Base-by-base conservation (phyloP, 1,140 invertebrate genomes). In the Pogonomyrmex californicus region DNA sequence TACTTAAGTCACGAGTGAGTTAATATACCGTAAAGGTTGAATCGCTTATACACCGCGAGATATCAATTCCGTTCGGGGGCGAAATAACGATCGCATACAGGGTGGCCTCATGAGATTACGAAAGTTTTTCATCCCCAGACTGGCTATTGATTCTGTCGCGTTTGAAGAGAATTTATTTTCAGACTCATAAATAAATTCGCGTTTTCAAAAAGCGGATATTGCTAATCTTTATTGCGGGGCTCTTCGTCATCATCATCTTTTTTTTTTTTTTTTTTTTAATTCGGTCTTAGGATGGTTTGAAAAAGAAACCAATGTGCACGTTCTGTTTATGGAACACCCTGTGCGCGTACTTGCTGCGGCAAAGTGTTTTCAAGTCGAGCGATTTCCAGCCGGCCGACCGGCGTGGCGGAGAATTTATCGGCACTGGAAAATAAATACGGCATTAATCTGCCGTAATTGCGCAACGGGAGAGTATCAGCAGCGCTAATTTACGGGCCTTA, bases 1-100 rank as follows among this genome's bases (percentile, higher is more conserved):
- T 78, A 78, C 65, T 87, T 86, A 87, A 85, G 71, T 33, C 79
- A 41, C 66, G 58, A 77, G 75, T 87, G 79, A 87, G 44, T 85
- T 85, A 76, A 85, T 85, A 85, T 58, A 58, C 23, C 63, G 73
- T 85, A 85, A 76, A 65, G 17, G 70, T 71, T 87, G 70, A 86
- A 79, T 70, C 51, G 78, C 41, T 23, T 23, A 23, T 30, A 7
- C 47, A 10, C 17, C 30, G 23, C 30, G 65, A 70, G 75, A 79
- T 86, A 79, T 75, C 81, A 79, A 56, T 38, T 23, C 36, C 47
- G 49, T 9, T 47, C 49, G 47, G 1, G 12, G 17, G 44, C 33
- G n/a, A 33, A 36, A 5, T 10, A 81, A 5, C 7, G 33, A 68
- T 66, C 36, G 7, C 38, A 10, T 14, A 51, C 33, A 51, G 33